phyloP scores from a whole-genome alignment of 2,797 vertebrate genomes.

The Morus bassanus region DNA sequence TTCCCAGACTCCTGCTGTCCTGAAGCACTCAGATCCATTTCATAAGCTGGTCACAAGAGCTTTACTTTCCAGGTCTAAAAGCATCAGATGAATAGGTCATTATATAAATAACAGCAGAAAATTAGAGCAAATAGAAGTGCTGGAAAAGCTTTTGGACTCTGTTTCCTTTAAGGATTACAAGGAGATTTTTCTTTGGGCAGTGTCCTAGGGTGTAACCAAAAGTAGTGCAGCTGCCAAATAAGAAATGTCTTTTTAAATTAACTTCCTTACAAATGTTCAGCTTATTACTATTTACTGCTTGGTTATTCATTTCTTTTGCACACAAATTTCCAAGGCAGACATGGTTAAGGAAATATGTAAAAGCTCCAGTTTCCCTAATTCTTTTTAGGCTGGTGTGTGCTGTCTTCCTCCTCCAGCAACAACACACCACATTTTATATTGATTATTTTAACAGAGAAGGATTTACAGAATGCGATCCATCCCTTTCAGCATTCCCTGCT shows the following conservation, averaged over 20 bases:
- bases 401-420: not conserved
- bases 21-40: not conserved
- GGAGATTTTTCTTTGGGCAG: not conserved
- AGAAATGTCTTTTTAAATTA: constrained; percentile 7
- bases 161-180: constrained; percentile 21
- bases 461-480: not conserved
- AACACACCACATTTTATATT: not conserved
- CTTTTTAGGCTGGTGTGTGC: not conserved
- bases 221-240: constrained; percentile 13
- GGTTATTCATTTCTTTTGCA: not conserved
- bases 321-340: not conserved
- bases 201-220: not conserved
- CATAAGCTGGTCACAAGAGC: not conserved
- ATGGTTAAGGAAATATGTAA: not conserved
- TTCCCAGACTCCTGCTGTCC: not conserved
- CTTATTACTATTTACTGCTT: not conserved
- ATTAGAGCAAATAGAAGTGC: constrained; percentile 2
- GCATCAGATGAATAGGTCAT: constrained; percentile 31
- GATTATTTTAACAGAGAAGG: constrained; percentile 20
- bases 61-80: constrained; percentile 15
- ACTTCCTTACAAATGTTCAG: not conserved
- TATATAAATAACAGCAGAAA: constrained; percentile 30
- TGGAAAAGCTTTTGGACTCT: constrained; percentile 12
- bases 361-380: not conserved
- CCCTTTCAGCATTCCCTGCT: not conserved